These are phyloP conservation scores for Drosophila hamatofila DNA, from an alignment of 2,888 invertebrate genomes.

Conservation along the genomic window DNA sequence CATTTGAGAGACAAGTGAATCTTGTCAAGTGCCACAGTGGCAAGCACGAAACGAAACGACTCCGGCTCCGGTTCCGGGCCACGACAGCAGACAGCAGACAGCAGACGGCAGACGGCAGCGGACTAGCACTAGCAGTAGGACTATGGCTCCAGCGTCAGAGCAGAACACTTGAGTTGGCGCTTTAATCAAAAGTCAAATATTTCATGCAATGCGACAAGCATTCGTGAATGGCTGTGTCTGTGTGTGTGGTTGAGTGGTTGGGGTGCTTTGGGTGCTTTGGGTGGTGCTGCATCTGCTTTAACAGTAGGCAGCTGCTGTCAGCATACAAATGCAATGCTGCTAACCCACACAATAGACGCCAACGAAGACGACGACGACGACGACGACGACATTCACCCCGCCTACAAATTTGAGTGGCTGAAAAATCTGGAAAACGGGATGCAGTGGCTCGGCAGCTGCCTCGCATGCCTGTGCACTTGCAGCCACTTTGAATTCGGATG, in stretches of 20 bases:
- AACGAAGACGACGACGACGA: conserved; percentile 30
- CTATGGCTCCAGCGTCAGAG: conserved; percentile 44
- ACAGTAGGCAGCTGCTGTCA: conserved; percentile 78
- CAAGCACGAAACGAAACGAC: conserved; percentile 32
- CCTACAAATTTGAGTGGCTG: conserved; percentile 45
- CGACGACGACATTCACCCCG: conserved; percentile 29
- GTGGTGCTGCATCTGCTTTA: conserved; percentile 47
- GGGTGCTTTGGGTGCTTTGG: neutral
- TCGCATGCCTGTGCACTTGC: conserved; percentile 63
- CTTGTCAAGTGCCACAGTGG: conserved; percentile 76
- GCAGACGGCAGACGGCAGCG: neutral
- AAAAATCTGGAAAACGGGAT: conserved; percentile 27
- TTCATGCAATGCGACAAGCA: conserved; percentile 73
- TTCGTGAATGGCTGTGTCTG: neutral
- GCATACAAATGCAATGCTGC: conserved; percentile 73
- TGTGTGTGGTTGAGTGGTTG: neutral
- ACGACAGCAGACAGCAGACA: too few relatives aligned
- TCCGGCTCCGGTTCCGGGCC: conserved; percentile 14
- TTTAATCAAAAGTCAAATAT: conserved; percentile 82
- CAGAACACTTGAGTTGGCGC: conserved; percentile 80
- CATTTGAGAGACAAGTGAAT: conserved; percentile 80
- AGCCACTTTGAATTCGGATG: conserved; percentile 67
- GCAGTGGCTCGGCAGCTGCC: conserved; percentile 32
- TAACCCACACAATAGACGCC: conserved; percentile 63
- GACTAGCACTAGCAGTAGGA: conserved; percentile 8